A percentile compares a stretch with the other conserved stretches of the same genome.
Conservation (phyloP, 2,113 vertebrate genomes). For the Lepisosteus oculatus region DNA sequence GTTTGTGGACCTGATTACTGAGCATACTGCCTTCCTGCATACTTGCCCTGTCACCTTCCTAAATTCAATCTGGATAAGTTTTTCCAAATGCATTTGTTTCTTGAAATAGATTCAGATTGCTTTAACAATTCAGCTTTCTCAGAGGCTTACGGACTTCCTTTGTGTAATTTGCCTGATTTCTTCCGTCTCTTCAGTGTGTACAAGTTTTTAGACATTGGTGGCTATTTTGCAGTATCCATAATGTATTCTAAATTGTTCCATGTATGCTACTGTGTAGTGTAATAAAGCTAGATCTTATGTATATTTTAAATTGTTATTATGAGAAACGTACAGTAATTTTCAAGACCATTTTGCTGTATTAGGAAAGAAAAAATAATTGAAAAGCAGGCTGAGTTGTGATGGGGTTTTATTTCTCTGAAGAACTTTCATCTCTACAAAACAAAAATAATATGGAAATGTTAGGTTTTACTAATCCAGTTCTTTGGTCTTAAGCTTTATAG, state of each 20-base stretch:
- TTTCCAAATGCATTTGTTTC: background rate
- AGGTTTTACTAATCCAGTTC: background rate
- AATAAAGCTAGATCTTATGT: background rate
- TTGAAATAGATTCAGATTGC: constrained; percentile 11
- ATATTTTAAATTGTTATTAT: background rate
- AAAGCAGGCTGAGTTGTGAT: background rate
- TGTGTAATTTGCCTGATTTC: background rate
- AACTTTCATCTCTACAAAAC: too few species aligned
- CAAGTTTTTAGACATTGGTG: constrained; percentile 2
- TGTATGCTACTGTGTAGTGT: background rate
- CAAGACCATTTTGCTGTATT: background rate
- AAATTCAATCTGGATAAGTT: background rate
- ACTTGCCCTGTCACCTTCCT: constrained; percentile 9
- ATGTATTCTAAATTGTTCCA: background rate
- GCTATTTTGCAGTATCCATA: background rate
- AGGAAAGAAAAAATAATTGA: background rate
- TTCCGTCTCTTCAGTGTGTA: background rate
- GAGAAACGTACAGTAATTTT: background rate
- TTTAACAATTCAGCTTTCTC: background rate
- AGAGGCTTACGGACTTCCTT: constrained; percentile 5
- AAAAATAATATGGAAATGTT: too few species aligned
- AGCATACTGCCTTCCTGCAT: background rate
- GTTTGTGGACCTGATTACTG: constrained; percentile 10
- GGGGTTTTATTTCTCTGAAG: background rate
- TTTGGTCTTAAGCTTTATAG: background rate